Conservation (phyloP, 2,113 vertebrate species). For the Papio anubis region DNA sequence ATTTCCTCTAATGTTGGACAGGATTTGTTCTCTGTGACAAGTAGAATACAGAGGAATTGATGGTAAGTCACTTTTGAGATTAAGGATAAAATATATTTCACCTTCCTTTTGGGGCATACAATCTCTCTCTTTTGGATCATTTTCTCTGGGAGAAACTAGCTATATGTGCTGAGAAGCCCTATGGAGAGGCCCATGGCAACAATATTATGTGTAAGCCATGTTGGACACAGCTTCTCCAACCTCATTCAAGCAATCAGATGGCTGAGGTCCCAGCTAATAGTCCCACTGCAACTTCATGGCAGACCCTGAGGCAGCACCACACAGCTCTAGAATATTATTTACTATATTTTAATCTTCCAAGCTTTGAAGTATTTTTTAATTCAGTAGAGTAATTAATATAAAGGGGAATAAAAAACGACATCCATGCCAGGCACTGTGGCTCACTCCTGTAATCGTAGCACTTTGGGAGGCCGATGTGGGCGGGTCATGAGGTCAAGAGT, state of each 20-base stretch:
- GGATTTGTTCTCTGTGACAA: not conserved
- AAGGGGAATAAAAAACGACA: not conserved
- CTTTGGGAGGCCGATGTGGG: too few relatives aligned
- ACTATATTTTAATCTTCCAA: not conserved
- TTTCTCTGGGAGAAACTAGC: not conserved
- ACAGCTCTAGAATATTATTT: not conserved
- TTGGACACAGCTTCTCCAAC: not conserved
- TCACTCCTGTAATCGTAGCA: too few relatives aligned
- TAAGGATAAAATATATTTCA: not conserved
- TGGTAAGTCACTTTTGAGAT: not conserved
- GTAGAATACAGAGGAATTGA: not conserved
- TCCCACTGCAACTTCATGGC: not conserved
- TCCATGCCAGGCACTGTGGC: too few relatives aligned
- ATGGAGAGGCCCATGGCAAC: not conserved
- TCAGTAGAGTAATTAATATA: not conserved
- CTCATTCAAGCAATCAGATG: not conserved
- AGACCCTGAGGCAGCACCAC: not conserved
- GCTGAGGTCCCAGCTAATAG: not conserved
- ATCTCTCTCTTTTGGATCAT: not conserved
- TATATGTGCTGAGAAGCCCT: not conserved
- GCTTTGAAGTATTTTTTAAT: not conserved
- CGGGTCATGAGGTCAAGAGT: too few relatives aligned
- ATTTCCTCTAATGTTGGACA: not conserved
- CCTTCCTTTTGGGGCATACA: not conserved
- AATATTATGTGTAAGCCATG: not conserved